Evolutionary conservation across 2,113 vertebrate species (phyloP), one percentile per base, ranked within the genome.

Genomic region (Coptodon bakossiorum): DNA sequence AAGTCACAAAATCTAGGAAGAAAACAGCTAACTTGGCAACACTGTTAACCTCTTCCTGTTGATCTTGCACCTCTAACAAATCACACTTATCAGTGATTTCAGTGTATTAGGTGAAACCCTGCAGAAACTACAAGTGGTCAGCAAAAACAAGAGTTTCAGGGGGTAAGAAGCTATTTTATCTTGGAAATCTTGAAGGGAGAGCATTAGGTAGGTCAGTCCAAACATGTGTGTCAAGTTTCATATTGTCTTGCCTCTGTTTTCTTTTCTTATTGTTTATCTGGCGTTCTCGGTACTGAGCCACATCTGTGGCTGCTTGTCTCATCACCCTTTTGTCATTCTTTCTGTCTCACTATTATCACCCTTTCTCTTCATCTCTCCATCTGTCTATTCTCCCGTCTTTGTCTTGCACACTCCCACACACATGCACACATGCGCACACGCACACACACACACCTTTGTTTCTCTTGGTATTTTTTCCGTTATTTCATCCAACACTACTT

Each of bases 401-500:
- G 57, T 88, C 48, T 73, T 57, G 78, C 29, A 54, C 79, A 80
- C 71, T 50, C 84, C 50, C 56, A 31, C 63, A 14, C 50, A 56
- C 82, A 22, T 31, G 7, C 29, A 5, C 40, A 6, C 50, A 24
- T 34, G 5, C 10, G 8, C 24, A 29, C 53, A 34, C 9, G 0
- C 54, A 24, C 54, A 36, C 36, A 45, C 24, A 50, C 54, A 80
- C 22, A 54, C 71, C 45, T 81, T 31, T 50, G 66, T 88, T 83
- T 91, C 86, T 86, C 78, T 80, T 80, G 57, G 80, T 88, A 80
- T 90, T 89, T 88, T 93, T 89, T 45, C 86, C 29, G 89, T 91
- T 93, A 91, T 92, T 95, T 86, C 85, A 87, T 91, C 90, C 91
- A 91, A 92, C 90, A 87, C 91, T 90, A 92, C 91, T 94, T 93